Evolutionary conservation across 2,113 vertebrate species (phyloP).

Genomic region (Symphodus melops): DNA sequence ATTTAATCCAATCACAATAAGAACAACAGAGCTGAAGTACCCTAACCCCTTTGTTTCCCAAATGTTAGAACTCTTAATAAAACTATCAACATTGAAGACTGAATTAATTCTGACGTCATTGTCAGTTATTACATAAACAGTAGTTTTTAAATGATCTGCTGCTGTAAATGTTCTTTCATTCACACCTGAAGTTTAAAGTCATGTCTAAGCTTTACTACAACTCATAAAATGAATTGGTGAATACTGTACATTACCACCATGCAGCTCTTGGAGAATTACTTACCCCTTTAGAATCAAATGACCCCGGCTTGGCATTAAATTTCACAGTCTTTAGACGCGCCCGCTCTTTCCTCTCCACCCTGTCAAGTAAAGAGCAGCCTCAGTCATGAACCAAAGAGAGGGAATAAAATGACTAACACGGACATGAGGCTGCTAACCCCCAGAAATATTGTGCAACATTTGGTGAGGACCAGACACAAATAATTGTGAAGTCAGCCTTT

Average conservation of each 20-base stretch:
- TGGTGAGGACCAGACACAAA: background rate
- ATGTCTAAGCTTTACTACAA: background rate
- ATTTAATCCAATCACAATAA: background rate
- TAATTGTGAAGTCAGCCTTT: too few species aligned
- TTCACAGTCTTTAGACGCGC: constrained; percentile 98
- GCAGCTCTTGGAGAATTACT: constrained; percentile 66
- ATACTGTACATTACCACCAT: background rate
- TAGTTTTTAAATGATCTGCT: too few species aligned
- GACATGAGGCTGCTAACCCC: background rate
- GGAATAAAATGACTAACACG: background rate
- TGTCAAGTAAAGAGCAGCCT: constrained; percentile 69
- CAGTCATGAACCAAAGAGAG: background rate
- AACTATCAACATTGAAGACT: background rate
- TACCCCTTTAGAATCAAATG: constrained; percentile 96
- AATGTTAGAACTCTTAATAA: too few species aligned
- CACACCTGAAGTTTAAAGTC: background rate
- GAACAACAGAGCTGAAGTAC: background rate
- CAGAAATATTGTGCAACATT: background rate
- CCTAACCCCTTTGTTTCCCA: too few species aligned
- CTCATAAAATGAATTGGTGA: background rate
- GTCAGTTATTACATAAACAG: too few species aligned
- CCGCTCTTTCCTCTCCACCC: constrained; percentile 96
- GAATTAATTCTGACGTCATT: too few species aligned
- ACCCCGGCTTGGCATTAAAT: constrained; percentile 94
- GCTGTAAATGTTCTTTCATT: background rate